Conservation (phyloP, 2,113 vertebrate species). For the Nymphicus hollandicus region DNA sequence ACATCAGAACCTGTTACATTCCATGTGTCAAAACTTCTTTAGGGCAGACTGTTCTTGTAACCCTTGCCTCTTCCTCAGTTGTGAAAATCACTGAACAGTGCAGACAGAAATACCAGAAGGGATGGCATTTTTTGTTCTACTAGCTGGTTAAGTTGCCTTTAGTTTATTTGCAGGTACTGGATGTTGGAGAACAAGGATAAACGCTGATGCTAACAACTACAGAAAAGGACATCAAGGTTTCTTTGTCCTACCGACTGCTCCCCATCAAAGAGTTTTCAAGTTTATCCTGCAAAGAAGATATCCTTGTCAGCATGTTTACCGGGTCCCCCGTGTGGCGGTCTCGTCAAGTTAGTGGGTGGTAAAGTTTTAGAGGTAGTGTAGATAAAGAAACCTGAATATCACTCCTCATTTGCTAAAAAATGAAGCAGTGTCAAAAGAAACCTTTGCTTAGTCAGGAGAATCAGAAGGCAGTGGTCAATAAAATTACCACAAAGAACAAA, state of each 20-base stretch:
- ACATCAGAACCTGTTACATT: neutral
- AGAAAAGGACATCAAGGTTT: neutral
- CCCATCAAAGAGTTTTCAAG: neutral
- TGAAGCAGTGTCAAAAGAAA: neutral
- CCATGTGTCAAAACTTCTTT: neutral
- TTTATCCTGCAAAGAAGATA: neutral
- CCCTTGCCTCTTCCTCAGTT: neutral
- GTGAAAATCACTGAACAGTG: neutral
- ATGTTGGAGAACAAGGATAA: neutral
- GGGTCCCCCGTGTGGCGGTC: too few species aligned
- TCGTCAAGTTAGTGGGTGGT: too few species aligned
- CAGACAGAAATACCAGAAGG: neutral
- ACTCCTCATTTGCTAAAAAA: neutral
- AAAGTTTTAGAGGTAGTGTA: neutral
- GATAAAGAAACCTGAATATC: neutral
- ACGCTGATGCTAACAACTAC: neutral
- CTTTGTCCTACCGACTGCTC: neutral
- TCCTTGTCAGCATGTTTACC: neutral
- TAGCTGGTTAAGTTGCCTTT: neutral
- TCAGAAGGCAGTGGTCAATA: neutral
- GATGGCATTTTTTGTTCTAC: neutral
- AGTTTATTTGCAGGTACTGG: neutral
- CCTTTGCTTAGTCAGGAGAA: neutral
- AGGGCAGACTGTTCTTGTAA: neutral
- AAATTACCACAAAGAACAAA: neutral